Conservation (phyloP, 2,888 invertebrate genomes). For the Oscheius sp. region DNA sequence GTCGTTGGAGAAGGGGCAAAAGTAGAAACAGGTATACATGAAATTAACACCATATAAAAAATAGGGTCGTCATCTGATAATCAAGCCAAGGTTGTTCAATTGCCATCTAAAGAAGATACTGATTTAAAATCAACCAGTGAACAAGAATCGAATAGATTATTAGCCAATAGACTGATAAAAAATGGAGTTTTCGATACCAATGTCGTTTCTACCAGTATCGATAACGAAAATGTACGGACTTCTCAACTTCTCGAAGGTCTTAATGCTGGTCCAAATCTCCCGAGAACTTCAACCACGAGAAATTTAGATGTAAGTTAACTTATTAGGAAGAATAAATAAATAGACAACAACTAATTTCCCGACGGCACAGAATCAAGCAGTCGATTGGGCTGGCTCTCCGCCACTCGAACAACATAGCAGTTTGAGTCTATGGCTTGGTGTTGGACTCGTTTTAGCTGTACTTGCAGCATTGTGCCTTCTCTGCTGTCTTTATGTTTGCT, state of each 20-base stretch:
- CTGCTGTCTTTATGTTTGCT: conserved; percentile 40
- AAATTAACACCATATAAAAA: neutral
- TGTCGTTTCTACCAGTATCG: no score
- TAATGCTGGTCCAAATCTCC: conserved; percentile 16
- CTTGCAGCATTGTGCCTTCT: conserved; percentile 33
- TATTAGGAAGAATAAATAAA: neutral
- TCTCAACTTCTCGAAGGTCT: conserved; percentile 21
- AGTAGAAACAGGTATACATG: neutral
- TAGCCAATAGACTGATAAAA: neutral
- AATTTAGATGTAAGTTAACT: neutral
- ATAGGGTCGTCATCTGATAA: neutral
- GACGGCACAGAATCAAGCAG: conserved; percentile 4
- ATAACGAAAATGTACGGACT: neutral
- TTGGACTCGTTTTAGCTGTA: conserved; percentile 17
- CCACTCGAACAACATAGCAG: conserved; percentile 12
- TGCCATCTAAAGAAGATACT: neutral
- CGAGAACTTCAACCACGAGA: neutral
- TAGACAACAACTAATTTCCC: neutral
- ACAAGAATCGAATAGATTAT: conserved; percentile 1
- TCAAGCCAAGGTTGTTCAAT: neutral
- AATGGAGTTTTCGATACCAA: no score
- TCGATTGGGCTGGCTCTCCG: neutral
- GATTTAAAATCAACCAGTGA: neutral
- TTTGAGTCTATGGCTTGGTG: conserved; percentile 21
- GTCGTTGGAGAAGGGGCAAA: no score